phyloP scores from a whole-genome alignment of 2,888 invertebrate genomes.

The Pachydiplax longipennis region DNA sequence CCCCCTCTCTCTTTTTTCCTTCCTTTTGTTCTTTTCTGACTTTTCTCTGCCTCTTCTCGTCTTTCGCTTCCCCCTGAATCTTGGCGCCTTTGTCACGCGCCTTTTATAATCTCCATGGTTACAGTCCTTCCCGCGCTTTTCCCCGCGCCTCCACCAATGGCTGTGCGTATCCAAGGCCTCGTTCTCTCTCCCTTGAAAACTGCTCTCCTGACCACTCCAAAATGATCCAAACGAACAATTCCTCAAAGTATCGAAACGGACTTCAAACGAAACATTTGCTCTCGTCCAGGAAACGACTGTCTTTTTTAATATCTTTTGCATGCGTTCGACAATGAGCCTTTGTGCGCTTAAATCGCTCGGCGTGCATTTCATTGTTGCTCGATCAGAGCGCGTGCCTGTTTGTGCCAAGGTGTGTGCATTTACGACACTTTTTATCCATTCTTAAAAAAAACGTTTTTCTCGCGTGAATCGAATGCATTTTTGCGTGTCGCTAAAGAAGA shows the following conservation, averaged over 20 bases:
- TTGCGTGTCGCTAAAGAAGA: not conserved
- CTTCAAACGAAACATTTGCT: not conserved
- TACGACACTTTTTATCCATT: not conserved
- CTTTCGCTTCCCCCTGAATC: not conserved
- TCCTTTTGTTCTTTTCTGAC: not conserved
- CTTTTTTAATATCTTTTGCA: not conserved
- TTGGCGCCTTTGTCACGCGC: conserved; percentile 15
- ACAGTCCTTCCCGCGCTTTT: conserved; percentile 22
- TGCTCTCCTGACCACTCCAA: not conserved
- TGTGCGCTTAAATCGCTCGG: not conserved
- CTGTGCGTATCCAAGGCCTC: conserved; percentile 16
- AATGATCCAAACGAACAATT: not conserved
- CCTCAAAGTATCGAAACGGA: not conserved
- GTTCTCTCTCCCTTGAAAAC: conserved; percentile 15
- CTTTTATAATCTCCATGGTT: conserved; percentile 41
- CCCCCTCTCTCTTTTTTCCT: not conserved
- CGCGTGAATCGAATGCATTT: not conserved
- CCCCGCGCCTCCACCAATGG: not conserved
- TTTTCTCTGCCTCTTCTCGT: not conserved
- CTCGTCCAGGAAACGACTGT: not conserved
- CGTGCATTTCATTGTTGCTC: not conserved
- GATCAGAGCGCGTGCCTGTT: not conserved
- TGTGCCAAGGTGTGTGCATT: not conserved
- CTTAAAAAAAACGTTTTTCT: not conserved
- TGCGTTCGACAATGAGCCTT: conserved; percentile 26